Evolutionary conservation across 2,888 invertebrate species (phyloP).

Genomic region (Tenthredo distinguenda): DNA sequence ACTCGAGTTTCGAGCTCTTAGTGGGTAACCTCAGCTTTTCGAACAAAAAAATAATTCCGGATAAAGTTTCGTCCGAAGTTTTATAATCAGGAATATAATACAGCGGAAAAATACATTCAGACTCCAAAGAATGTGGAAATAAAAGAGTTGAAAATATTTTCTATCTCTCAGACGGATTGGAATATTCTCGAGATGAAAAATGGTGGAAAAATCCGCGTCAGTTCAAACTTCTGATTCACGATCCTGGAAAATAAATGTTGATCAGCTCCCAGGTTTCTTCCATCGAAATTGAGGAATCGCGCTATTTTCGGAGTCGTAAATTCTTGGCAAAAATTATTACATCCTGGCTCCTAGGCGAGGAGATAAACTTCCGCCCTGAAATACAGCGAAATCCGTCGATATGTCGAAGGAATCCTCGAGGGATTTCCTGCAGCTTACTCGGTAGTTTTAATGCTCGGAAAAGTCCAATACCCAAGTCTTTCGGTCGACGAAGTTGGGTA

Average conservation of each 20-base stretch:
- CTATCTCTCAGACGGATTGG: not conserved
- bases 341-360: not conserved
- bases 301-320: not conserved
- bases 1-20: not conserved
- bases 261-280: not conserved
- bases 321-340: not conserved
- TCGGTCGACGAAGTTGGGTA: not conserved
- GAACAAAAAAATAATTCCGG: not conserved
- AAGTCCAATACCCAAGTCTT: not conserved
- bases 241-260: not conserved
- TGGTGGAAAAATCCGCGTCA: not conserved
- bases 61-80: not conserved
- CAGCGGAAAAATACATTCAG: not conserved
- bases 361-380: not conserved
- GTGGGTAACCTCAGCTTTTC: not conserved
- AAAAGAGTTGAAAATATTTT: not conserved
- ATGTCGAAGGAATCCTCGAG: not conserved
- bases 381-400: not conserved
- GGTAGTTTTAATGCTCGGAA: not conserved
- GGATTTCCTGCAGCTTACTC: not conserved
- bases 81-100: not conserved
- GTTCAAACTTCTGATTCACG: not conserved
- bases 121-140: not conserved
- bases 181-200: not conserved
- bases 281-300: not conserved